Percentiles rank a stretch among this genome's conserved stretches.
Evolutionary conservation across 2,113 vertebrate genomes (phyloP).

Genomic region (Apteryx mantelli): DNA sequence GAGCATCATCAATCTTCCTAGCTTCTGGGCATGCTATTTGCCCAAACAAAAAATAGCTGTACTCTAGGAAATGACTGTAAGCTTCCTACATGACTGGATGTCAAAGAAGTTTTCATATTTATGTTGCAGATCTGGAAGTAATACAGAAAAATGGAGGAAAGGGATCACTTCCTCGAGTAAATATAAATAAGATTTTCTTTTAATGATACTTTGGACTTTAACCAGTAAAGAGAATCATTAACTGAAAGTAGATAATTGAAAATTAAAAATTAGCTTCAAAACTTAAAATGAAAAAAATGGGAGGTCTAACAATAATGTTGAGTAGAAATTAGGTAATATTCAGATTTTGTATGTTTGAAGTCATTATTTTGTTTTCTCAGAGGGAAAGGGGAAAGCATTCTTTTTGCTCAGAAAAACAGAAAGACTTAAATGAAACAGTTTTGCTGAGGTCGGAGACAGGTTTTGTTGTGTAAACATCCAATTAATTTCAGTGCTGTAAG

Average conservation of each 20-base stretch:
- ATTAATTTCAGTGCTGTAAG: not conserved
- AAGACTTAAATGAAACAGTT: not conserved
- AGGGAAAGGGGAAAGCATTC: not conserved
- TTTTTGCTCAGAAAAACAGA: not conserved
- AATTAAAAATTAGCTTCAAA: not conserved
- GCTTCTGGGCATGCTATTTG: not conserved
- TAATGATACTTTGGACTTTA: not conserved
- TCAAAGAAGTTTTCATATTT: accelerated
- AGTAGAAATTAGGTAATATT: not conserved
- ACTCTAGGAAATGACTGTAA: not conserved
- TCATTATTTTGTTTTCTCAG: not conserved
- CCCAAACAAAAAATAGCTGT: not conserved
- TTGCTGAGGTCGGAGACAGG: not conserved
- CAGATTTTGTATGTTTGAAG: not conserved
- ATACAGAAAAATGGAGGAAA: not conserved
- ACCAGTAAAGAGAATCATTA: not conserved
- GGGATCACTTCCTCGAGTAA: not conserved
- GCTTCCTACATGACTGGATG: not conserved
- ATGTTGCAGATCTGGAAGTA: not conserved
- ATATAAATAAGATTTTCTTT: not conserved
- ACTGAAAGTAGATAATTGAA: not conserved
- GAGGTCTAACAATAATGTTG: not conserved
- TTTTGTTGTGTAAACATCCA: not conserved
- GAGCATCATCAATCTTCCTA: not conserved
- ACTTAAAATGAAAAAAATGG: not conserved